A percentile compares a stretch with the other conserved stretches of the same genome.
Conservation (phyloP, 1,140 invertebrate species). For the Heliothis subflexa region DNA sequence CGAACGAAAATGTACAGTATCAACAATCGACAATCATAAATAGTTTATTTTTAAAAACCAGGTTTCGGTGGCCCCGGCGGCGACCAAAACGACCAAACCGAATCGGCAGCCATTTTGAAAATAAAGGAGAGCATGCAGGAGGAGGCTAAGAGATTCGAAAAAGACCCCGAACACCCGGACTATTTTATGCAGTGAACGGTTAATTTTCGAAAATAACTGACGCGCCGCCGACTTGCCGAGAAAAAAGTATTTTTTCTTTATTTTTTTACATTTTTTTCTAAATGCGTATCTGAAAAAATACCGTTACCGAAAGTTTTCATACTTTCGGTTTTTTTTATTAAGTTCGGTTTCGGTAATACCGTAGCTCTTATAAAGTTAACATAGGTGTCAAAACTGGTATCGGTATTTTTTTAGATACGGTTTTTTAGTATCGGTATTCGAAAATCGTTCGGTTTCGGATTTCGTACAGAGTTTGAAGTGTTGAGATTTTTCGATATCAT, state of each 20-base stretch:
- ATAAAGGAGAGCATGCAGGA: constrained; percentile 99
- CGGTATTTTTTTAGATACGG: neutral
- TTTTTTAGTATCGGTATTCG: neutral
- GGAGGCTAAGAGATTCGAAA: constrained; percentile 99
- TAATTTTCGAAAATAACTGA: neutral
- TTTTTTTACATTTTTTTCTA: neutral
- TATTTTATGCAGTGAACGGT: constrained; percentile 95
- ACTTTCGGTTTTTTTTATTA: neutral
- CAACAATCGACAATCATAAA: constrained; percentile 30
- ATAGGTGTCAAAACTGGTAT: neutral
- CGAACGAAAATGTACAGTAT: constrained; percentile 15
- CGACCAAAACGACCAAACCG: constrained; percentile 95
- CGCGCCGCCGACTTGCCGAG: constrained; percentile 7
- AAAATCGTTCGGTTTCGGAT: neutral
- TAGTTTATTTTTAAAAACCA: constrained; percentile 50
- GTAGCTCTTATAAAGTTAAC: too few relatives aligned
- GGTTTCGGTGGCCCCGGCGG: constrained; percentile 86
- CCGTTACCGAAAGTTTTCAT: constrained; percentile 19
- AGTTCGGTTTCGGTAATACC: neutral
- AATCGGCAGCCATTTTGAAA: constrained; percentile 99
- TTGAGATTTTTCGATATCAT: constrained; percentile 12
- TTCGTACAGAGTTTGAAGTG: constrained; percentile 7
- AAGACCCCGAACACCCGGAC: constrained; percentile 98
- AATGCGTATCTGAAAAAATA: neutral
- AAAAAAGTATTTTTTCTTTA: neutral